These are phyloP conservation scores for Zoanthus solanderi DNA, from an alignment of 92 coral and sea anemone species.

Conservation along the genomic window DNA sequence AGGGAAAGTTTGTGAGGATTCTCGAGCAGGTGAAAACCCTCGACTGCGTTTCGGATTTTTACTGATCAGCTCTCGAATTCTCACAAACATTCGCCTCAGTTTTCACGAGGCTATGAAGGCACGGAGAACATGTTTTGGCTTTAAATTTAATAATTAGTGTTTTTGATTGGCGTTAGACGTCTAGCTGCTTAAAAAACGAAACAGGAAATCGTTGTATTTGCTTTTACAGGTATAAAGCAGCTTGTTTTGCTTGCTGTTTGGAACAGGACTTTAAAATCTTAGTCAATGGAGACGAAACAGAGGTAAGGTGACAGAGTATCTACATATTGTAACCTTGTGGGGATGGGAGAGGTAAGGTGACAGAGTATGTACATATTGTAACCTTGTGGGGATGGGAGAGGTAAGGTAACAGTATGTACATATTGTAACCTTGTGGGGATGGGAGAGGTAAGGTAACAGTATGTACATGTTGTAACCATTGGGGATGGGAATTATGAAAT, in stretches of 20 bases:
- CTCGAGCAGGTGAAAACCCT: too few species aligned
- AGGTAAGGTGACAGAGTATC: slow-evolving; percentile 57
- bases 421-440: not conserved
- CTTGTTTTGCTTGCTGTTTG: slow-evolving; percentile 88
- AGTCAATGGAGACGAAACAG: slow-evolving; percentile 91
- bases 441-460: slow-evolving; percentile 65
- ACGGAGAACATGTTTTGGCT: too few species aligned
- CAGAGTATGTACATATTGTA: not conserved
- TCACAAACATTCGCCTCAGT: too few species aligned
- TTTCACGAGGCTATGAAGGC: too few species aligned
- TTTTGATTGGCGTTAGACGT: too few species aligned
- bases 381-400: slow-evolving; percentile 38
- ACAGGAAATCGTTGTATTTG: not conserved
- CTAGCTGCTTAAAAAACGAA: too few species aligned
- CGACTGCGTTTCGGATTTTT: too few species aligned
- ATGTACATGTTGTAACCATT: not conserved
- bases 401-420: slow-evolving; percentile 41
- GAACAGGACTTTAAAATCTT: slow-evolving; percentile 85
- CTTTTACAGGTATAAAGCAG: slow-evolving; percentile 83
- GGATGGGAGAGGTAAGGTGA: slow-evolving; percentile 63
- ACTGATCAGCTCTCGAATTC: too few species aligned
- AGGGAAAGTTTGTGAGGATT: too few species aligned
- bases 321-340: not conserved
- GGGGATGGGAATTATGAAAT: too few species aligned
- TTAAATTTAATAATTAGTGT: too few species aligned